A percentile compares a stretch with the other conserved stretches of the same genome.
These are phyloP conservation scores for Parotocinclus haroldoi DNA, from an alignment of 2,797 vertebrate genomes.

Conservation along the genomic window DNA sequence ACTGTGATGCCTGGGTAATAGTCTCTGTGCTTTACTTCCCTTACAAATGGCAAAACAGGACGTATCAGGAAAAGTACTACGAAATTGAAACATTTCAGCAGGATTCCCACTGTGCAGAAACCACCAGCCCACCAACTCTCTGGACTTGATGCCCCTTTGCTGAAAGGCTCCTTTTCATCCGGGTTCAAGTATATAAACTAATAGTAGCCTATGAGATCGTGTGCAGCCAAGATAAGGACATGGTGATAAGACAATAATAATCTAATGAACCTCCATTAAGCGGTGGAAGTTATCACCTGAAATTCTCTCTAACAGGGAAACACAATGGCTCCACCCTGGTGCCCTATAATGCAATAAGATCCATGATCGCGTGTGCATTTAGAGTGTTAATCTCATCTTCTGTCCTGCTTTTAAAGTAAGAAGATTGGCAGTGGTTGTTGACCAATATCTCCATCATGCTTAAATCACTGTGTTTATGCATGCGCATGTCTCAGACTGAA, in stretches of 20 bases:
- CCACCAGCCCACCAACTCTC: constrained; percentile 21
- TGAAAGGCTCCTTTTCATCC: constrained; percentile 21
- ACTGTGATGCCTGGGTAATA: constrained; percentile 71
- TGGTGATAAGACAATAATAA: constrained; percentile 1
- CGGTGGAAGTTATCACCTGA: constrained; percentile 54
- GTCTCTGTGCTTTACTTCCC: constrained; percentile 31
- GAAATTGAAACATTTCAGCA: constrained; percentile 7
- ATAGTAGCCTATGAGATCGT: constrained; percentile 42
- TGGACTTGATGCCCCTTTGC: constrained; percentile 18
- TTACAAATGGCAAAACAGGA: constrained; percentile 18
- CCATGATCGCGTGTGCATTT: constrained; percentile 58
- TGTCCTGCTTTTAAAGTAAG: constrained; percentile 14
- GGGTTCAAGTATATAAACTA: constrained; percentile 10
- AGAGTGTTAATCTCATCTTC: constrained; percentile 15
- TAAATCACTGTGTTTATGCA: constrained; percentile 15
- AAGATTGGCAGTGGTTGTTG: constrained; percentile 21
- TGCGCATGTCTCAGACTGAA: constrained; percentile 19
- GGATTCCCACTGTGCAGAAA: constrained; percentile 19
- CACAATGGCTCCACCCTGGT: constrained; percentile 83
- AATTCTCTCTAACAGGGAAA: constrained; percentile 79
- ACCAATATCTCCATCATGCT: constrained; percentile 31
- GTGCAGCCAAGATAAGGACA: constrained; percentile 54
- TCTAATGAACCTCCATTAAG: constrained; percentile 13
- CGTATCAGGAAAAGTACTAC: constrained; percentile 9
- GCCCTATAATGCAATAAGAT: constrained; percentile 84